Percentiles rank a stretch among this genome's conserved stretches.
These are phyloP conservation scores for Calephelis nemesis DNA, from an alignment of 1,140 invertebrate genomes.

Conservation along the genomic window DNA sequence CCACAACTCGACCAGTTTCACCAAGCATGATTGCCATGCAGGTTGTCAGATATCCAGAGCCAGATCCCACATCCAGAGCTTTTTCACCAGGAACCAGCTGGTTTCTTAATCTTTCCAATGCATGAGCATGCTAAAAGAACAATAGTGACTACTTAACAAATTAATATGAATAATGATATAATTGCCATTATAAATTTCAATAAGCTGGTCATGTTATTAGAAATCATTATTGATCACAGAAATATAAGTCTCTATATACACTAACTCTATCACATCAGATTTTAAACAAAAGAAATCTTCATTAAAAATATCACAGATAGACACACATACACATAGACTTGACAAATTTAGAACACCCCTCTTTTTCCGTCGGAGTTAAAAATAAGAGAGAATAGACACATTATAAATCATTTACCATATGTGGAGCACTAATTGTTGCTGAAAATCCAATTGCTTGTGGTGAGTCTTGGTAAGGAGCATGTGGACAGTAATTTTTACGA, in stretches of 20 bases:
- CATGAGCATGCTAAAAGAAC: slow-evolving; percentile 90
- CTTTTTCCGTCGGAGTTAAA: neutral
- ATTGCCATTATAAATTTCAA: too few relatives aligned
- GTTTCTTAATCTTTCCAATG: slow-evolving; percentile 92
- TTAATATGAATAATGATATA: too few relatives aligned
- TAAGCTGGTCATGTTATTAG: too few relatives aligned
- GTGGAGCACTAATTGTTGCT: slow-evolving; percentile 98
- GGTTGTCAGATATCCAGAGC: slow-evolving; percentile 96
- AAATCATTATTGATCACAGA: too few relatives aligned
- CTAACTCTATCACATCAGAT: too few relatives aligned
- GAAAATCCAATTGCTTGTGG: slow-evolving; percentile 94
- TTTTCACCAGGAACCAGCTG: slow-evolving; percentile 88
- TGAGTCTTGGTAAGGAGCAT: slow-evolving; percentile 92
- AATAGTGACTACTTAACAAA: slow-evolving; percentile 2
- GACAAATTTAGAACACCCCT: too few relatives aligned
- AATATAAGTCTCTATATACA: too few relatives aligned
- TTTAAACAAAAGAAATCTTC: too few relatives aligned
- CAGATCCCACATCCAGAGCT: slow-evolving; percentile 97
- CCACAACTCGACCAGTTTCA: slow-evolving; percentile 86
- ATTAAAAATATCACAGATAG: too few relatives aligned
- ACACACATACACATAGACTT: too few relatives aligned
- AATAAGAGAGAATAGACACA: neutral
- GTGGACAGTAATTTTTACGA: slow-evolving; percentile 87
- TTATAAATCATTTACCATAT: slow-evolving; percentile 89
- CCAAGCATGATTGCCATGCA: slow-evolving; percentile 95